Conservation (phyloP, 2,888 invertebrate genomes). For the Dryadula phaetusa region DNA sequence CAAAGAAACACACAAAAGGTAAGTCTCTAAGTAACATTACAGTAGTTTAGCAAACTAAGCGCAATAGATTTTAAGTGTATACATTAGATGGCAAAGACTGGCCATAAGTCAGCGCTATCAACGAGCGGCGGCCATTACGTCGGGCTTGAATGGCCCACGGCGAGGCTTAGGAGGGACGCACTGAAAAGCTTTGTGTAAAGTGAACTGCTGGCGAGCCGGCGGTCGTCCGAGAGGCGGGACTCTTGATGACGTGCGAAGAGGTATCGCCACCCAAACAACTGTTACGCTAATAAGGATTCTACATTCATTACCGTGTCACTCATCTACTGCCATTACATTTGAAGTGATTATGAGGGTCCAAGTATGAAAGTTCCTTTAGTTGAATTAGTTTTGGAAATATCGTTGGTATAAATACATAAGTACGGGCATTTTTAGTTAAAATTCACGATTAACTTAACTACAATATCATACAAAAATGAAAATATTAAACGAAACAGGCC, state of each 20-base stretch:
- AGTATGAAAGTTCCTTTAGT: neutral
- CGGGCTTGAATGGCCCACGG: neutral
- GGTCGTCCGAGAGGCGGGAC: neutral
- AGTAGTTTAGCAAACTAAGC: neutral
- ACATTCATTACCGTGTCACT: neutral
- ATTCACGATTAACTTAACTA: too few relatives aligned
- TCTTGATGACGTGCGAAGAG: slow-evolving; percentile 14
- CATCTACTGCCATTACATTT: neutral
- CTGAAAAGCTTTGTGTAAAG: slow-evolving; percentile 16
- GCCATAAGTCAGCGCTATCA: slow-evolving; percentile 17
- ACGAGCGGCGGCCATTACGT: slow-evolving; percentile 8
- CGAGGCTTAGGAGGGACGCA: slow-evolving; percentile 14
- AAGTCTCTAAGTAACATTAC: neutral
- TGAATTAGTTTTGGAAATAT: too few relatives aligned
- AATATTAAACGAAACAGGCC: too few relatives aligned
- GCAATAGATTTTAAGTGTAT: neutral
- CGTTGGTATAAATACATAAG: too few relatives aligned
- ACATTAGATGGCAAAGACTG: slow-evolving; percentile 1
- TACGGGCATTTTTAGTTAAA: too few relatives aligned
- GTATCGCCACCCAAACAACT: neutral
- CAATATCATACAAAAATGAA: too few relatives aligned
- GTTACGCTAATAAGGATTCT: neutral
- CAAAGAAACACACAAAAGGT: too few relatives aligned
- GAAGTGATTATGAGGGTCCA: neutral
- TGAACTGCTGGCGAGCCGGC: neutral